Conservation (phyloP, 2,888 invertebrate species). For the Syrphus vitripennis region DNA sequence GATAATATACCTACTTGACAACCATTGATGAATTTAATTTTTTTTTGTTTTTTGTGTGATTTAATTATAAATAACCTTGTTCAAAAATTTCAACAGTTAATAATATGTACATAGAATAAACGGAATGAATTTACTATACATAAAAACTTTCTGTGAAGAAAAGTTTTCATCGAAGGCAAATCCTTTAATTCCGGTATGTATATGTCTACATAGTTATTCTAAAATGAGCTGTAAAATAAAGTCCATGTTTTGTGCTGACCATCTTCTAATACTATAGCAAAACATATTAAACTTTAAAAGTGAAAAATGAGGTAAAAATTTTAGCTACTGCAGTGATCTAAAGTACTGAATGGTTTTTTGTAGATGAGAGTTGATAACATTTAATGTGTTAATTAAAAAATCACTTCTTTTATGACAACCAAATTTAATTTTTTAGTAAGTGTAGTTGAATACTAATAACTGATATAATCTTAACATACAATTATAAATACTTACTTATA, state of each 20-base stretch:
- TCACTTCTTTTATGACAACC: background rate
- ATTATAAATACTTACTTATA: background rate
- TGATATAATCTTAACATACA: background rate
- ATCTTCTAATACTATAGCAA: background rate
- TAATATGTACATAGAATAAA: background rate
- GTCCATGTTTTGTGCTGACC: background rate
- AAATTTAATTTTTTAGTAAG: background rate
- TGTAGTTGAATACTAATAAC: conserved; percentile 5
- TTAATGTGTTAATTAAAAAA: background rate
- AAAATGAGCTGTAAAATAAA: background rate
- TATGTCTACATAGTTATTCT: conserved; percentile 15
- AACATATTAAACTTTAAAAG: background rate
- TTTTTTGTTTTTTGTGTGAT: background rate
- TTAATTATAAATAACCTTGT: background rate
- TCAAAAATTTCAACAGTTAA: background rate
- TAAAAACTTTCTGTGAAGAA: background rate
- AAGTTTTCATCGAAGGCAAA: conserved; percentile 13
- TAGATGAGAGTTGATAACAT: background rate
- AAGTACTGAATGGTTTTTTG: background rate
- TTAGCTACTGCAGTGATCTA: background rate
- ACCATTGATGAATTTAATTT: background rate
- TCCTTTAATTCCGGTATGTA: conserved; percentile 42
- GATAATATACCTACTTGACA: background rate
- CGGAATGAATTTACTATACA: background rate
- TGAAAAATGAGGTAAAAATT: conserved; percentile 4